Evolutionary conservation across 2,113 vertebrate species (phyloP).

Genomic region (Crocuta crocuta): DNA sequence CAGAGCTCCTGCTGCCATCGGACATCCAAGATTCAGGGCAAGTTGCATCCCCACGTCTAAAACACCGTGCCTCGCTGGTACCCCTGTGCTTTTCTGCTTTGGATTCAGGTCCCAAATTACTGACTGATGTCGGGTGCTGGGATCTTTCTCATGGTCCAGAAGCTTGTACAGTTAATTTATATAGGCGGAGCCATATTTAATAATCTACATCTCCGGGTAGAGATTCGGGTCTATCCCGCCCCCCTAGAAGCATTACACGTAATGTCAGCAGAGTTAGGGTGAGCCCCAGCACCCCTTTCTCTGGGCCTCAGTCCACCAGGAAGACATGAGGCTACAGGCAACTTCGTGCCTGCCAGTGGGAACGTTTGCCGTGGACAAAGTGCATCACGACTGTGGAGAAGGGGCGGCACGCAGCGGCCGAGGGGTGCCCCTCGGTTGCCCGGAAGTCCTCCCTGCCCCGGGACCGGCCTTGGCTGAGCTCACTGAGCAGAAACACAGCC

Average conservation of each 20-base stretch:
- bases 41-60: neutral
- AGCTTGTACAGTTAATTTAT: slow-evolving; percentile 35
- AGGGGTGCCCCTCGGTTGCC: fast-evolving
- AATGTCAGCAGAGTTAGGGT: fast-evolving
- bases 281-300: neutral
- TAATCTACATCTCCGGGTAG: neutral
- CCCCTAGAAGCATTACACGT: slow-evolving; percentile 31
- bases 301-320: too few relatives aligned
- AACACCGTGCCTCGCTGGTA: neutral
- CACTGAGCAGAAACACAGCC: fast-evolving
- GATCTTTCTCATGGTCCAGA: fast-evolving
- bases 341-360: fast-evolving
- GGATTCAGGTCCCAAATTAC: neutral
- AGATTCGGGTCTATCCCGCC: neutral
- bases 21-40: neutral
- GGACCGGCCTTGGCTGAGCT: neutral
- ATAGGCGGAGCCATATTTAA: neutral
- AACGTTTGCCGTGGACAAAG: neutral
- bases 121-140: neutral
- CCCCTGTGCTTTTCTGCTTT: neutral
- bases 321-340: neutral
- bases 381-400: fast-evolving
- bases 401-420: neutral
- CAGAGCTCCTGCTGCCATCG: fast-evolving
- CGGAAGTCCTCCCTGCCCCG: neutral